Percentiles rank a stretch among this genome's conserved stretches.
phyloP scores from a whole-genome alignment of 23 tunicate genomes.

The Diplosoma virens region DNA sequence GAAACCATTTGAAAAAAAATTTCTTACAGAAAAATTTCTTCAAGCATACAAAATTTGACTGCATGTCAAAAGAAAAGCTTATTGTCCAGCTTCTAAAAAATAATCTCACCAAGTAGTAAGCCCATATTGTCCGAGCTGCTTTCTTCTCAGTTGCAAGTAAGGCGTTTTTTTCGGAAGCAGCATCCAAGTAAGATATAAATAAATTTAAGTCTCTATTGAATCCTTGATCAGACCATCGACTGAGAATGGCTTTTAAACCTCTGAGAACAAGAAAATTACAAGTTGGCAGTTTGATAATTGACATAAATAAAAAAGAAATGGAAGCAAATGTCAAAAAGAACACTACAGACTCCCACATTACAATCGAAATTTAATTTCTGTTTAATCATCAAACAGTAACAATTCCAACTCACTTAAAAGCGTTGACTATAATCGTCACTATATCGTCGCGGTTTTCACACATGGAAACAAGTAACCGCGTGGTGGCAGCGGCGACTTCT shows the following conservation, averaged over 20 bases:
- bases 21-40: neutral
- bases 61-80: no score
- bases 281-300: neutral
- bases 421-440: slow-evolving; percentile 23
- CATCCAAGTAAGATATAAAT: slow-evolving; percentile 35
- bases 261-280: slow-evolving; percentile 11
- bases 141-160: slow-evolving; percentile 32
- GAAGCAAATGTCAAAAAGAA: neutral
- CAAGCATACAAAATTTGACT: neutral
- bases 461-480: slow-evolving; percentile 38
- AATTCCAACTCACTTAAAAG: slow-evolving; percentile 52
- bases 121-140: slow-evolving; percentile 74
- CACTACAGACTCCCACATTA: neutral
- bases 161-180: slow-evolving; percentile 53
- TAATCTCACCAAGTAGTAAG: slow-evolving; percentile 48
- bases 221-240: slow-evolving; percentile 65
- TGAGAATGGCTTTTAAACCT: slow-evolving; percentile 64
- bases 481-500: slow-evolving; percentile 36
- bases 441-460: slow-evolving; percentile 40
- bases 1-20: no score
- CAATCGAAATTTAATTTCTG: neutral
- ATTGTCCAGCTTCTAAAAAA: no score
- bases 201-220: slow-evolving; percentile 40
- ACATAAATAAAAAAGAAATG: no score
- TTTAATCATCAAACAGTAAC: neutral